Percentiles rank a stretch among this genome's conserved stretches.
Evolutionary conservation across 2,113 vertebrate species (phyloP).

Genomic region (Sturnus vulgaris): DNA sequence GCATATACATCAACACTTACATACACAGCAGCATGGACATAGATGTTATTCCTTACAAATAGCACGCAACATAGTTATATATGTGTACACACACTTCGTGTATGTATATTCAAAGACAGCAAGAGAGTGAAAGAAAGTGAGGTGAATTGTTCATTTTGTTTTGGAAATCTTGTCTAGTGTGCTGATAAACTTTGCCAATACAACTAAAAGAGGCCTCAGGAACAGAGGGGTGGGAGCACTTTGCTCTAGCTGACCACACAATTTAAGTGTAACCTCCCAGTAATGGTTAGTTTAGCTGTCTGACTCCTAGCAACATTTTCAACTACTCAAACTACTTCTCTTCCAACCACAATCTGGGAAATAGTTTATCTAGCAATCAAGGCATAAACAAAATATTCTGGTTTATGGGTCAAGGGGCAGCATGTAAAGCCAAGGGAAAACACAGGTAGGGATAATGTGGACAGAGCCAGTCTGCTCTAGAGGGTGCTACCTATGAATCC

Average conservation of each 20-base stretch:
- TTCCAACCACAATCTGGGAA: background rate
- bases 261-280: background rate
- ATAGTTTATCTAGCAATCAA: background rate
- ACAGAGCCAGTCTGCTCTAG: background rate
- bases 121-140: background rate
- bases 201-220: background rate
- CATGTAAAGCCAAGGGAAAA: background rate
- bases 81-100: background rate
- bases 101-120: background rate
- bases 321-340: background rate
- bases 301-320: background rate
- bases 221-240: background rate
- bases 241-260: background rate
- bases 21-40: background rate
- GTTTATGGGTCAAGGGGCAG: background rate
- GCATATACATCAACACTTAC: background rate
- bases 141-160: background rate
- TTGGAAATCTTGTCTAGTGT: background rate
- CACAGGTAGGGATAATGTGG: background rate
- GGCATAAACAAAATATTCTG: background rate
- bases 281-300: too few species aligned
- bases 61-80: background rate
- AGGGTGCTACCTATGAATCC: background rate
- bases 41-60: background rate
- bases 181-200: background rate